phyloP scores from a whole-genome alignment of 2,113 vertebrate species.

The Hucho hucho region DNA sequence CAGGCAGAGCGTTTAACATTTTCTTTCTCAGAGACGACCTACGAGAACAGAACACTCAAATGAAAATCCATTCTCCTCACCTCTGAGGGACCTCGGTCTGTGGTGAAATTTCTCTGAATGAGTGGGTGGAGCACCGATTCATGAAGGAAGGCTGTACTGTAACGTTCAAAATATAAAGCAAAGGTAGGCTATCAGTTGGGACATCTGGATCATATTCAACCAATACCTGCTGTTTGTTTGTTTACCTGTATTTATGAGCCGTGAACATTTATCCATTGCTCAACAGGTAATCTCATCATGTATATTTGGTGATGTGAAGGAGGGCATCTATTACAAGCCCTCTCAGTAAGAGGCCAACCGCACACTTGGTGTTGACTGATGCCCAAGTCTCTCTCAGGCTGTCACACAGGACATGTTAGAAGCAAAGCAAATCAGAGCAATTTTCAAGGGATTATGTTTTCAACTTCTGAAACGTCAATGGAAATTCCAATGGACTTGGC shows the following conservation, averaged over 20 bases:
- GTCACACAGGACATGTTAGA: too few relatives aligned
- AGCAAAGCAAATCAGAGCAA: too few relatives aligned
- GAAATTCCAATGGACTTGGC: too few relatives aligned
- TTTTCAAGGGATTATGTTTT: too few relatives aligned
- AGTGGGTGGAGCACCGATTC: neutral
- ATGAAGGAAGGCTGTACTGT: neutral
- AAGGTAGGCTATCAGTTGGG: neutral
- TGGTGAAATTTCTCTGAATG: neutral
- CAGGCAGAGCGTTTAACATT: conserved; percentile 29
- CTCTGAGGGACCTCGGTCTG: neutral
- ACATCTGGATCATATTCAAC: neutral
- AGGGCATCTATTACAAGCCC: too few relatives aligned
- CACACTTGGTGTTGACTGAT: too few relatives aligned
- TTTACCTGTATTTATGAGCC: neutral
- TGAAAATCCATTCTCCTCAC: conserved; percentile 1
- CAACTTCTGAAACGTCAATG: too few relatives aligned
- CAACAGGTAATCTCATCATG: neutral
- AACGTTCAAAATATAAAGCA: neutral
- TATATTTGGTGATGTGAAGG: too few relatives aligned
- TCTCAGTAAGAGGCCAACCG: too few relatives aligned
- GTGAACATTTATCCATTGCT: neutral
- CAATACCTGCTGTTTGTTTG: too few relatives aligned
- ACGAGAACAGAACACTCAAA: neutral
- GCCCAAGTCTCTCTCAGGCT: too few relatives aligned
- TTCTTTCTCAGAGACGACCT: conserved; percentile 13